Evolutionary conservation across 2,888 invertebrate species (phyloP).

Genomic region (Sicus ferrugineus): DNA sequence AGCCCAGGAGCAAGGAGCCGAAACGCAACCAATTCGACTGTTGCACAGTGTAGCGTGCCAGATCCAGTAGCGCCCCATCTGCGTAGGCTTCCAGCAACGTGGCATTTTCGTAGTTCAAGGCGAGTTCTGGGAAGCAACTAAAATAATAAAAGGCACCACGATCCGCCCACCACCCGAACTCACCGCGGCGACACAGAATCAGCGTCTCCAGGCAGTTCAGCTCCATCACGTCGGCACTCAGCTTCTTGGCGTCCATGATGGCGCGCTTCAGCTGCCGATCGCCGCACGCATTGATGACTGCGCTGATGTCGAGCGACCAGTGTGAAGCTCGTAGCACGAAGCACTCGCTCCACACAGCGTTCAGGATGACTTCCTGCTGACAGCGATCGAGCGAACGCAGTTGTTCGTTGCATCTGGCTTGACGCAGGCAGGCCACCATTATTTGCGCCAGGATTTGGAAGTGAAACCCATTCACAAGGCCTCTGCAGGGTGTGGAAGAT

Average conservation of each 20-base stretch:
- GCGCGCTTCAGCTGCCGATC: conserved; percentile 59
- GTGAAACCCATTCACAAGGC: conserved; percentile 58
- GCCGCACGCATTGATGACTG: conserved; percentile 58
- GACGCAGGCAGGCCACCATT: conserved; percentile 68
- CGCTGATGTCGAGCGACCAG: conserved; percentile 67
- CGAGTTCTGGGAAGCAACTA: conserved; percentile 51
- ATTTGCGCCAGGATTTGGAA: conserved; percentile 71
- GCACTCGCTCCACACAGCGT: conserved; percentile 69
- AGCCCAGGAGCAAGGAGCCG: conserved; percentile 58
- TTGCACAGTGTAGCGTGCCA: conserved; percentile 61
- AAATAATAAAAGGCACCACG: neutral
- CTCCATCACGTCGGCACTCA: conserved; percentile 66
- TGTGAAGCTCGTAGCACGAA: conserved; percentile 69
- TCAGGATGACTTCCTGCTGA: conserved; percentile 69
- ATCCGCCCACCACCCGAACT: neutral
- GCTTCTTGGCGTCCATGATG: conserved; percentile 60
- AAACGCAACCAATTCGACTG: conserved; percentile 61
- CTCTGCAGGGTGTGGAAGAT: neutral
- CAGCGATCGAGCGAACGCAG: conserved; percentile 65
- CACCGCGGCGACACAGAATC: conserved; percentile 67
- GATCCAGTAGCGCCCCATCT: conserved; percentile 57
- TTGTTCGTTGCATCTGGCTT: conserved; percentile 67
- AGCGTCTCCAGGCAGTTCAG: conserved; percentile 66
- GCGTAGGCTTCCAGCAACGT: conserved; percentile 56
- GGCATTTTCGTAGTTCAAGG: conserved; percentile 52